These are phyloP conservation scores for Cephalopterus ornatus DNA, from an alignment of 2,113 vertebrate genomes.

Conservation along the genomic window DNA sequence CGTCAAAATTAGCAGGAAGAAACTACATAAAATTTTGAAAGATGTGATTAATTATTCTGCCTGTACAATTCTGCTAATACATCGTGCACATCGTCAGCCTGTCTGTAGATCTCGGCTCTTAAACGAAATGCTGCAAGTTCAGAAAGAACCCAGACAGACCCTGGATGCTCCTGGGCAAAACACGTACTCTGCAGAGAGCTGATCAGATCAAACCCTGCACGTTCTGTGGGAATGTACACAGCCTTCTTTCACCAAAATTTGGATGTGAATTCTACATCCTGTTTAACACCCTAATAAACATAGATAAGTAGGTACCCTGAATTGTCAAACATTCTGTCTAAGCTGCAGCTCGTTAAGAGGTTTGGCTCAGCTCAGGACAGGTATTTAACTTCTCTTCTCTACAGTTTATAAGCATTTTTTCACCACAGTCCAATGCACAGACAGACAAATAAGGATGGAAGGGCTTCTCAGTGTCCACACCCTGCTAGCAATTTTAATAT, in stretches of 20 bases:
- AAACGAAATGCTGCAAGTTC: not conserved
- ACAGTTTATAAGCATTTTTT: not conserved
- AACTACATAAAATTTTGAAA: not conserved
- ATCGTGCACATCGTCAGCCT: not conserved
- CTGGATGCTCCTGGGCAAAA: not conserved
- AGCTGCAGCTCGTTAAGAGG: not conserved
- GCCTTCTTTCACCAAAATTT: not conserved
- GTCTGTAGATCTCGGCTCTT: not conserved
- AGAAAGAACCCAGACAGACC: not conserved
- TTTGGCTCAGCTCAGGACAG: not conserved
- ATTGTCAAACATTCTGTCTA: not conserved
- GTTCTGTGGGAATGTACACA: fast-evolving
- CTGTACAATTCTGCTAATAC: not conserved
- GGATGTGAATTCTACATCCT: not conserved
- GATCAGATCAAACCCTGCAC: not conserved
- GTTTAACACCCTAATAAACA: not conserved
- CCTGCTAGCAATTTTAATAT: not conserved
- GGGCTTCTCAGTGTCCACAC: not conserved
- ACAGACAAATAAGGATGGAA: not conserved
- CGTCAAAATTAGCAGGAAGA: not conserved
- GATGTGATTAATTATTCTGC: not conserved
- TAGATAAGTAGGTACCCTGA: fast-evolving
- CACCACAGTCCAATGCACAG: not conserved
- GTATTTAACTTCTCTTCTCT: not conserved
- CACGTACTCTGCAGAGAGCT: not conserved